These are phyloP conservation scores for Sesamia inferens DNA, from an alignment of 2,888 invertebrate species.

Conservation along the genomic window DNA sequence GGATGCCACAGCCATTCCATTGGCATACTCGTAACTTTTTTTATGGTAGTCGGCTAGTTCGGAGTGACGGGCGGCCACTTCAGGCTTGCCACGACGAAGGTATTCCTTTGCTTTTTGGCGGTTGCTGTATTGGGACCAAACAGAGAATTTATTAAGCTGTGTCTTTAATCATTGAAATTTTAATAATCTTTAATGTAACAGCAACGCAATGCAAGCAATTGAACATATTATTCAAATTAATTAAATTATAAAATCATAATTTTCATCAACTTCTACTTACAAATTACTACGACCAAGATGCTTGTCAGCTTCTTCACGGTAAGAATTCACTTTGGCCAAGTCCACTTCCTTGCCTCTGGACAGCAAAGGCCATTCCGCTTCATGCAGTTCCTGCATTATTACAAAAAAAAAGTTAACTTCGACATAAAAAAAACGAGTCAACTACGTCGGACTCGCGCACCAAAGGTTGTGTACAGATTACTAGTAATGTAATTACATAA, in stretches of 20 bases:
- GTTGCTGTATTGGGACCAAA: constrained; percentile 62
- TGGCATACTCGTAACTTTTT: constrained; percentile 90
- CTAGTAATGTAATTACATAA: too few species aligned
- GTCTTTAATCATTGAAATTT: too few species aligned
- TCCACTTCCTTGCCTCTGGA: constrained; percentile 66
- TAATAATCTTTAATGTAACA: too few species aligned
- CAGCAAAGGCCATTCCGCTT: constrained; percentile 79
- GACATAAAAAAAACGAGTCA: not conserved
- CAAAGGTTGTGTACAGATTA: too few species aligned
- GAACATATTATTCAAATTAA: too few species aligned
- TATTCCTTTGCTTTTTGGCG: constrained; percentile 91
- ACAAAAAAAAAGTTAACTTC: not conserved
- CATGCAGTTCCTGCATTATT: constrained; percentile 70
- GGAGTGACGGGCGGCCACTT: constrained; percentile 93
- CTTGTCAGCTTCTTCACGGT: constrained; percentile 73
- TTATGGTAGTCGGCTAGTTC: constrained; percentile 92
- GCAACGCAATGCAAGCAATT: too few species aligned
- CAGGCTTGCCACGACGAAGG: constrained; percentile 91
- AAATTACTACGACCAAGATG: constrained; percentile 71
- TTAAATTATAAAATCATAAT: not conserved
- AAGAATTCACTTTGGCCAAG: constrained; percentile 73
- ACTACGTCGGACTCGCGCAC: too few species aligned
- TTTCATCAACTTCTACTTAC: constrained; percentile 70
- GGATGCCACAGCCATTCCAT: constrained; percentile 91
- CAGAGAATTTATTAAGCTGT: not conserved